A percentile compares a stretch with the other conserved stretches of the same genome.
These are phyloP conservation scores for Natrix natrix DNA, from an alignment of 2,797 vertebrate species.

Conservation along the genomic window DNA sequence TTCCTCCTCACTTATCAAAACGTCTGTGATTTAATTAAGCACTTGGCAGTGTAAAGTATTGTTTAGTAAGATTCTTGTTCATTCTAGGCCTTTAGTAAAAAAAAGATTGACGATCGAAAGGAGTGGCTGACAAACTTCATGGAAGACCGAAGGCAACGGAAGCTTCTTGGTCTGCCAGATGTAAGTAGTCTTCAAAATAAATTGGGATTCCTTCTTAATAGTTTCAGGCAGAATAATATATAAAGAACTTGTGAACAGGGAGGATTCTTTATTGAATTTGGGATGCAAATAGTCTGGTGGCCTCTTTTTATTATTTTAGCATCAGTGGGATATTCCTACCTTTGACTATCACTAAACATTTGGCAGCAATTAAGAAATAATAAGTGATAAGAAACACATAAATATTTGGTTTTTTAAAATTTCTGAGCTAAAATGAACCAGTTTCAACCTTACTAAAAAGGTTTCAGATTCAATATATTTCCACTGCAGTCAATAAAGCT, in stretches of 20 bases:
- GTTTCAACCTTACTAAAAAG: neutral
- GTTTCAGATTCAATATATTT: neutral
- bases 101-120: conserved; percentile 93
- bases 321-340: neutral
- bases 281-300: neutral
- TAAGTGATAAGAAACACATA: neutral
- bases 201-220: conserved; percentile 33
- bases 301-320: neutral
- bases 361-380: neutral
- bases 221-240: neutral
- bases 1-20: neutral
- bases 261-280: neutral
- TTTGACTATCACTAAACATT: neutral
- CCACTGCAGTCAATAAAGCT: neutral
- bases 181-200: conserved; percentile 69
- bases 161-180: conserved; percentile 92
- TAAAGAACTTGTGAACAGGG: neutral
- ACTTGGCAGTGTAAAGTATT: neutral
- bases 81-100: conserved; percentile 96
- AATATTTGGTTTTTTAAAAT: neutral
- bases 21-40: neutral
- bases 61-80: conserved; percentile 35
- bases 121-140: conserved; percentile 98
- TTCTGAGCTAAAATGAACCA: neutral
- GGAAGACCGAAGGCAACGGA: conserved; percentile 87